Conservation (phyloP, 2,113 vertebrate genomes). For the Lepidiolamprologus cunningtoni region DNA sequence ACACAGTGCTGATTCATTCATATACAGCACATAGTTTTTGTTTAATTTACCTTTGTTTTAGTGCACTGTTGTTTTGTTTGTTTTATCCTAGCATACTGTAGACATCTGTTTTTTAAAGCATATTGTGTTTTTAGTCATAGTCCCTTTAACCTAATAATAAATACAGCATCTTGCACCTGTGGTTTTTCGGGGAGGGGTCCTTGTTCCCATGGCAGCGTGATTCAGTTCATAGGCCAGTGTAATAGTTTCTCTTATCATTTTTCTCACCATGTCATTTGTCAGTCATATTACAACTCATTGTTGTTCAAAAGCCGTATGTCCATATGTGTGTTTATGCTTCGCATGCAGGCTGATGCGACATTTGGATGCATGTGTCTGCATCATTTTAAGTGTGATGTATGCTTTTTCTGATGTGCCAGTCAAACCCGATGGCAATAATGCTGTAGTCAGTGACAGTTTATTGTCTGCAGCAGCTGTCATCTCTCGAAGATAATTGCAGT, state of each 20-base stretch:
- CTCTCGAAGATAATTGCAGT: conserved; percentile 33
- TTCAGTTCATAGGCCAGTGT: not conserved
- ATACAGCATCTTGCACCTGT: not conserved
- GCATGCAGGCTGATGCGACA: not conserved
- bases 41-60: not conserved
- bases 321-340: not conserved
- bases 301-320: not conserved
- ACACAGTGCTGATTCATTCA: not conserved
- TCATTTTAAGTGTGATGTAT: not conserved
- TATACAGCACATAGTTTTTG: not conserved
- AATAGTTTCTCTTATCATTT: not conserved
- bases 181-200: not conserved
- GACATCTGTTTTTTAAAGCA: not conserved
- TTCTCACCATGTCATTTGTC: not conserved
- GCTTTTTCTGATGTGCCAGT: conserved; percentile 14
- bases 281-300: not conserved
- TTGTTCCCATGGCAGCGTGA: not conserved
- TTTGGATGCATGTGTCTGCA: not conserved
- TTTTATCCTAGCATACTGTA: not conserved
- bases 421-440: conserved; percentile 8
- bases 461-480: conserved; percentile 21
- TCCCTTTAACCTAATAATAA: not conserved
- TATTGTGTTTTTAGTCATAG: not conserved
- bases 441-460: conserved; percentile 4
- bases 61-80: not conserved